Base-by-base conservation (phyloP, 2,113 vertebrate species). In the Pao palembangensis region DNA sequence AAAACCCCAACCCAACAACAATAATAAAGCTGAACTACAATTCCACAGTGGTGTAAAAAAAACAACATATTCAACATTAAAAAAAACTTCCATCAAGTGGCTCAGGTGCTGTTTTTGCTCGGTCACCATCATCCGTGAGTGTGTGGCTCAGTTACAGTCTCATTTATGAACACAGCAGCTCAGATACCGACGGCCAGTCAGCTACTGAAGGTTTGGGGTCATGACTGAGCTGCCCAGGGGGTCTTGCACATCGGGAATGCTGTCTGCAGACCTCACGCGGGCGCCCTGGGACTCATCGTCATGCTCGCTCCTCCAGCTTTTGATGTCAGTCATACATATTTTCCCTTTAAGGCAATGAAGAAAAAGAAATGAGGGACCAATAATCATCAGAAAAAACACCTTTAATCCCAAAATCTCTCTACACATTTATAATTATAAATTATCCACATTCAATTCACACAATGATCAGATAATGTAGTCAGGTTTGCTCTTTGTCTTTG, bases 161-260 rank as follows among this genome's bases (percentile, higher is more conserved):
- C 43, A 44, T 38, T 21, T 28, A 6, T 46, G 59, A 50, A 51
- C 48, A 58, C 28, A 65, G 53, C 17, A 75, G 53, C 51, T 31
- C 21, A 44, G 62, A 23, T 6, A 28, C 21, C n/a, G 34, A 55
- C 25, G 34, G 19, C 38, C 11, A 38, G 34, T 38, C 34, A 3
- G 34, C 46, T 56, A 75, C 8, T 53, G 67, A 4, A 69, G 60
- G 5, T 69, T 53, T 3, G 64, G 54, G 28, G 66, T 69, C 81
- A 86, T 83, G 14, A 79, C 63, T 3, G 84, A 87, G 76, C 89
- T 90, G 25, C 88, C 86, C 46, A 90, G 81, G 46, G 86, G 86
- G 65, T 86, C 71, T 63, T 88, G 89, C 14, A 78, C 54, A 16
- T 55, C 43, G 5, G 86, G 90, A 16, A 67, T 62, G 38, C 60